Evolutionary conservation across 2,888 invertebrate species (phyloP).

Genomic region (Chirona hameri): DNA sequence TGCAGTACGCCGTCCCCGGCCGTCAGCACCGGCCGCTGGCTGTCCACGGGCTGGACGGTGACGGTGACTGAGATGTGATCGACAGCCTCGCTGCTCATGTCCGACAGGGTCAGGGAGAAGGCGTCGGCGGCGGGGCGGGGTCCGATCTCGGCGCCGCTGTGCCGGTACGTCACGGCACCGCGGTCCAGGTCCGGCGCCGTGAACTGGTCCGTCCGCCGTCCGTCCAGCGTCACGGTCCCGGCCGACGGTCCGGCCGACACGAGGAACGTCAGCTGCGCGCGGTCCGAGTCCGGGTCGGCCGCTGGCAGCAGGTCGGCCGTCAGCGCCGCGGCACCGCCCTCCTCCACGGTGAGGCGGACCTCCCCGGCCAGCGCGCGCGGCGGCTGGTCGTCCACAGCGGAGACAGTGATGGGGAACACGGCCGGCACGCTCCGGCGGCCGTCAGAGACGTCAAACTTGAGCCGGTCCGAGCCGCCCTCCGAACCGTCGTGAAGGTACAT

Average conservation of each 20-base stretch:
- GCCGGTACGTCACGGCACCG: constrained; percentile 44
- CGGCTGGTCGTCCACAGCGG: constrained; percentile 37
- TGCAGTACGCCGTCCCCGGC: constrained; percentile 40
- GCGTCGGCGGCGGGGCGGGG: constrained; percentile 42
- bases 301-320: constrained; percentile 44
- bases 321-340: constrained; percentile 44
- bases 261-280: constrained; percentile 42
- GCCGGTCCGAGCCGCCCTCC: constrained; percentile 41
- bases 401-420: constrained; percentile 43
- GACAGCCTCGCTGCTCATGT: constrained; percentile 43
- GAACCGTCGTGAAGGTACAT: constrained; percentile 44
- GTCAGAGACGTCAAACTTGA: constrained; percentile 47
- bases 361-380: constrained; percentile 40
- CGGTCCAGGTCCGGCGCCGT: constrained; percentile 45
- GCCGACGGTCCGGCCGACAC: constrained; percentile 43
- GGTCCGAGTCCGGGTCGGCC: constrained; percentile 45
- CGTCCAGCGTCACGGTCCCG: constrained; percentile 43
- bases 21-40: constrained; percentile 44
- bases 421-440: constrained; percentile 47
- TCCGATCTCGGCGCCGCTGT: constrained; percentile 46
- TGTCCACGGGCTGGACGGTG: constrained; percentile 45
- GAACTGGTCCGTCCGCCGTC: constrained; percentile 43
- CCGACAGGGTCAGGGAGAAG: constrained; percentile 44
- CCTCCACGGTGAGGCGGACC: constrained; percentile 41
- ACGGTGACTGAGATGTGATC: constrained; percentile 43